phyloP scores from a whole-genome alignment of 2,797 vertebrate species.

The Tamandua tetradactyla region DNA sequence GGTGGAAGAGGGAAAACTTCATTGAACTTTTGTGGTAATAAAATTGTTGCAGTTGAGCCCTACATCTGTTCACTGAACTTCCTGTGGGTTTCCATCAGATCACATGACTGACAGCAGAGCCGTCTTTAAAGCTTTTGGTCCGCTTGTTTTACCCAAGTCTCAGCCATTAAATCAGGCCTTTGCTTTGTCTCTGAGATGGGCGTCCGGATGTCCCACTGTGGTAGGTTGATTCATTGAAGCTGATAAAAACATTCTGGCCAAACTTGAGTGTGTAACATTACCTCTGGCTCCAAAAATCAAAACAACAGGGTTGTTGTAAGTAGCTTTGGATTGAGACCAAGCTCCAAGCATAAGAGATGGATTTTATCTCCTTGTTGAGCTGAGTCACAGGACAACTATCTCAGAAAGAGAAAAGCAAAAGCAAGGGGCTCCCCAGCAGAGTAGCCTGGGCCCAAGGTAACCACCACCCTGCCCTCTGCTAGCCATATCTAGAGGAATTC shows the following conservation, averaged over 20 bases:
- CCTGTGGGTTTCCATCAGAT: constrained; percentile 86
- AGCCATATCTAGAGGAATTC: background rate
- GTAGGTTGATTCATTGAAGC: constrained; percentile 75
- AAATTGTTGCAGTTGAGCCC: constrained; percentile 75
- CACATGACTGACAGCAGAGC: constrained; percentile 81
- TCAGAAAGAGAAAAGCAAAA: background rate
- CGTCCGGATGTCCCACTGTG: constrained; percentile 79
- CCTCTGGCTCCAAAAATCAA: constrained; percentile 68
- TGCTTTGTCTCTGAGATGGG: constrained; percentile 80
- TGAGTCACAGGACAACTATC: constrained; percentile 9
- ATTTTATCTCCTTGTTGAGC: constrained; percentile 37
- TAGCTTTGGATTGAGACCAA: constrained; percentile 55
- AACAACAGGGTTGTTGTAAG: constrained; percentile 57
- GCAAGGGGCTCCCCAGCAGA: background rate
- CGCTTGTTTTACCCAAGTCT: constrained; percentile 71
- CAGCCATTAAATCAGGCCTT: constrained; percentile 83
- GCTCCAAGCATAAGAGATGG: background rate
- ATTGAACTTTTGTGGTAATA: constrained; percentile 74
- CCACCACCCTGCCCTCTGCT: background rate
- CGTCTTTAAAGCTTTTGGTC: constrained; percentile 79
- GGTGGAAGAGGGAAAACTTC: constrained; percentile 57
- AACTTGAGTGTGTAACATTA: constrained; percentile 55
- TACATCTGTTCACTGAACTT: constrained; percentile 84
- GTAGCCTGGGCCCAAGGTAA: background rate
- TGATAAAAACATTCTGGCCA: constrained; percentile 74